A percentile compares a stretch with the other conserved stretches of the same genome.
phyloP scores from a whole-genome alignment of 2,888 invertebrate genomes.

The Mesoligia furuncula region DNA sequence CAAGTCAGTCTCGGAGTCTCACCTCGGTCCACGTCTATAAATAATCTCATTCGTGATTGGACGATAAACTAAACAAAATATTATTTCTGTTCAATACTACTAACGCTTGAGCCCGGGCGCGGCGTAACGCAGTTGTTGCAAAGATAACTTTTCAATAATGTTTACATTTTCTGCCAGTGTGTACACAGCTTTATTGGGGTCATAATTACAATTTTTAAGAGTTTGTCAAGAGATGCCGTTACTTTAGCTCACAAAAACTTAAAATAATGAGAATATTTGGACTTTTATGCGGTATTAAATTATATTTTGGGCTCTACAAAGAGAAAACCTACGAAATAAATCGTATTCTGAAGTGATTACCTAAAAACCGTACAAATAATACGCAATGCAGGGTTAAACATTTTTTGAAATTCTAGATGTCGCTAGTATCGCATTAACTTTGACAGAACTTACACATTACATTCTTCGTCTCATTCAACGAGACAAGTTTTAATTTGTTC shows the following conservation, averaged over 20 bases:
- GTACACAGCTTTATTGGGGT: constrained; percentile 51
- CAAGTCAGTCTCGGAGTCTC: constrained; percentile 36
- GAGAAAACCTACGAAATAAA: not conserved
- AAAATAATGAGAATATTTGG: not conserved
- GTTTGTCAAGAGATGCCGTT: constrained; percentile 60
- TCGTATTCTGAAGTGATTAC: not conserved
- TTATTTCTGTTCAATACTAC: constrained; percentile 63
- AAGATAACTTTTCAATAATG: constrained; percentile 37
- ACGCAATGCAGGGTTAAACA: not conserved
- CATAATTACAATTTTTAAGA: not conserved
- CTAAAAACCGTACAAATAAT: not conserved
- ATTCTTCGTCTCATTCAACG: constrained; percentile 36
- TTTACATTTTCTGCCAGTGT: constrained; percentile 37
- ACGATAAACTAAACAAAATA: constrained; percentile 59
- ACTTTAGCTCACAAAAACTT: not conserved
- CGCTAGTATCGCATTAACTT: constrained; percentile 51
- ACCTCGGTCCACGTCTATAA: constrained; percentile 63
- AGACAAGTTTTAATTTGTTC: constrained; percentile 54
- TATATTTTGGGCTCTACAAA: not conserved
- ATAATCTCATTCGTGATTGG: constrained; percentile 68
- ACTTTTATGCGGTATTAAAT: not conserved
- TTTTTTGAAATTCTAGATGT: constrained; percentile 54
- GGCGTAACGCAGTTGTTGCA: constrained; percentile 25
- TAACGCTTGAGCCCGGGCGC: constrained; percentile 31
- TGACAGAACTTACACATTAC: constrained; percentile 63